phyloP scores from a whole-genome alignment of 2,113 vertebrate species.

The Brachyistius frenatus region DNA sequence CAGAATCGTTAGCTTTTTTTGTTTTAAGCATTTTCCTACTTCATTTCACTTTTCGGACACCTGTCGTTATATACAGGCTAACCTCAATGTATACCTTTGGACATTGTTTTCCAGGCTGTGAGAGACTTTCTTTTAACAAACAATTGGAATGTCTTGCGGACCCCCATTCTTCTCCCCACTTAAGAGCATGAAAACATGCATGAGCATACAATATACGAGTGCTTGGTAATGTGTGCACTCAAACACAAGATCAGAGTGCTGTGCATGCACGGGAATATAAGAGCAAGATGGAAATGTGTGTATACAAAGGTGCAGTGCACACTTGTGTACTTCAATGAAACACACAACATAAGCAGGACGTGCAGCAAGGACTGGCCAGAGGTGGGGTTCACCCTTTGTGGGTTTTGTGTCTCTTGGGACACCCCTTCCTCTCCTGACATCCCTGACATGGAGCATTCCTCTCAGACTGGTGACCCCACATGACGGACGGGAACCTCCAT shows the following conservation, averaged over 20 bases:
- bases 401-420: conserved; percentile 57
- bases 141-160: conserved; percentile 2
- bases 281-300: neutral
- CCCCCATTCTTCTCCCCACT: neutral
- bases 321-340: conserved; percentile 38
- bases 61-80: neutral
- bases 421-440: conserved; percentile 28
- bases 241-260: conserved; percentile 14
- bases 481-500: conserved; percentile 77
- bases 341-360: conserved; percentile 8
- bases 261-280: neutral
- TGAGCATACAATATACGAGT: conserved; percentile 5
- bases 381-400: conserved; percentile 29
- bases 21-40: too few species aligned
- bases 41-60: neutral
- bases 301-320: conserved; percentile 4
- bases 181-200: conserved; percentile 17
- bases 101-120: neutral
- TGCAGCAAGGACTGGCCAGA: conserved; percentile 2
- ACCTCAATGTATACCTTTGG: neutral
- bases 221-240: conserved; percentile 1
- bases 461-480: conserved; percentile 63
- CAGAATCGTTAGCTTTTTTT: too few species aligned
- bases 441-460: conserved; percentile 75
- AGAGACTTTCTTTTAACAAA: neutral